Evolutionary conservation across 1,140 invertebrate genomes (phyloP), one percentile per base, ranked within the genome.

Genomic region (Cyclina sinensis): DNA sequence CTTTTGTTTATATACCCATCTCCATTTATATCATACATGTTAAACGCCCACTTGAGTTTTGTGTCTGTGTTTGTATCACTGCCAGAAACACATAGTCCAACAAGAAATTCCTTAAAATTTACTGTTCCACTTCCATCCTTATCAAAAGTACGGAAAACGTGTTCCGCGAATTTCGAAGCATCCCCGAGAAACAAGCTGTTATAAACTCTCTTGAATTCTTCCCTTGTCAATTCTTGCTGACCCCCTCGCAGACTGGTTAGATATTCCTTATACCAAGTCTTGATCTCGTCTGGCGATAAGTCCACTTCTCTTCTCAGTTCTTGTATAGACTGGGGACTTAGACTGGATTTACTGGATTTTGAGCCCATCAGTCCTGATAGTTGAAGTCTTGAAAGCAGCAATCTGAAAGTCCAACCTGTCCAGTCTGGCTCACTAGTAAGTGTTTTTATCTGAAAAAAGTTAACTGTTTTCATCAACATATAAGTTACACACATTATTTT

Each of bases 21-120:
- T 0, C 97, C 97, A 92, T 98, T 97, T 12, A 98, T 96, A 94
- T 99, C 98, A 95, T 99, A 99, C 21, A 99, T 96, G 2, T 97
- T 97, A 93, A 99, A 99, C 7, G 98, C 97, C 98, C 98, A 99
- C 84, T 98, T 97, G 14, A 99, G 95, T 94, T 99, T 99, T 94
- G 98, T 98, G 91, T 98, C 97, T 0, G 97, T 96, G 5, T 97
- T 97, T 0, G 98, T 78, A 18, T 78, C 98, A 80, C 98, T 89
- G 12, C 91, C 91, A 51, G 93, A 92, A 21, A 94, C 86, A 78
- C 90, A 92, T 18, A 94, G 37, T 14, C 91, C 94, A 14, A 91
- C 35, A 16, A 94, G 83, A 73, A 94, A 94, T 78, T 94, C 93
- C 43, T 92, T 80, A 59, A 95, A 94, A 62, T 94, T 90, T 11